Evolutionary conservation across 1,140 invertebrate genomes (phyloP), one percentile per base, ranked within the genome.

Genomic region (Ooceraea biroi): DNA sequence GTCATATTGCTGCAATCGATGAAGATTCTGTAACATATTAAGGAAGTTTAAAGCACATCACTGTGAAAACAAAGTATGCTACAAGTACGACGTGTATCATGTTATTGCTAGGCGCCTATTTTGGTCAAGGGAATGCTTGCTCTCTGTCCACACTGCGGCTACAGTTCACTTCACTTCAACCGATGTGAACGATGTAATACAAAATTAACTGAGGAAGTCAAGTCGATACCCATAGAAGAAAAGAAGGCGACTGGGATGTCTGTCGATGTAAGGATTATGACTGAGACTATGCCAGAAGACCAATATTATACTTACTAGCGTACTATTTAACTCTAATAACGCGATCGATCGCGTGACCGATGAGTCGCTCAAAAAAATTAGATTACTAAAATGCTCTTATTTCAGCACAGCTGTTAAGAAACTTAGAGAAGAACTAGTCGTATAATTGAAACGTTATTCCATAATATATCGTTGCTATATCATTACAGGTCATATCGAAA

Each of bases 101-200:
- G 50, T 80, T 71, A 80, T 80, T 80, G 85, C 65, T 87, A 94
- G 92, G 90, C 91, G 68, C 95, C 96, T 17, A 96, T 96, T 85
- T 95, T 95, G 76, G 95, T 97, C 22, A 95, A 96, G 22, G 97
- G 97, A 52, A 96, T 95, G 92, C 92, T 96, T 65, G 97, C 97
- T 22, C 94, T 97, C 0, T 97, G 97, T 92, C 95, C 95, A 69
- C 94, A 95, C 78, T 97, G 97, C 89, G 97, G 97, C 25, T 96
- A 96, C 86, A 95, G 96, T 60, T 96, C 96, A 17, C 94, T 95
- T 87, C 96, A 97, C 91, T 97, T 97, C 91, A 96, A 96, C 90
- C 95, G 95, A 61, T 97, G 97, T 92, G 94, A 96, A 91, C 95
- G 97, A 90, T 97, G 95, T 92, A 93, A 92, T 85, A 94, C 91